Conservation (phyloP, 2,113 vertebrate genomes). For the Chionomys nivalis region DNA sequence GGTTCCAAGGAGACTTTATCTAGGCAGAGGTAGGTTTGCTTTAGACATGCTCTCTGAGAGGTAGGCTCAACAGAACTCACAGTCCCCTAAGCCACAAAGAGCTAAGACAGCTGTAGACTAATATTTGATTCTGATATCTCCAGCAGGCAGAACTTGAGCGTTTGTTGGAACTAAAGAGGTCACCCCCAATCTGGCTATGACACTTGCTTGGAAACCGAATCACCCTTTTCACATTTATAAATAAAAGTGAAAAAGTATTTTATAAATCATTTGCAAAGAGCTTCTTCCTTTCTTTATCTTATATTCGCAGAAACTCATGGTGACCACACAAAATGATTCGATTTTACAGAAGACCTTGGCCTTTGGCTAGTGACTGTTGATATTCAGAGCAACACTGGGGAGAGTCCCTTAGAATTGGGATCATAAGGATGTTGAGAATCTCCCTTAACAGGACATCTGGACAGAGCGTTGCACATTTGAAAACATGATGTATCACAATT, state of each 20-base stretch:
- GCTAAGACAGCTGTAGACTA: not conserved
- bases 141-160: not conserved
- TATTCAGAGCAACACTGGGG: not conserved
- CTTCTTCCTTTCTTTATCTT: constrained; percentile 33
- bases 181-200: not conserved
- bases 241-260: not conserved
- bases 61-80: not conserved
- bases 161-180: not conserved
- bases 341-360: not conserved
- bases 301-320: constrained; percentile 24
- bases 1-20: constrained; percentile 12
- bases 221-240: constrained; percentile 4
- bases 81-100: not conserved
- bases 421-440: not conserved
- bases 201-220: constrained; percentile 27
- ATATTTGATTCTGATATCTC: not conserved
- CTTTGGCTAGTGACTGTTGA: constrained; percentile 19
- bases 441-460: not conserved
- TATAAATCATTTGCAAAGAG: constrained; percentile 37
- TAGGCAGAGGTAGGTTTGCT: not conserved
- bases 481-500: not conserved
- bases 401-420: constrained; percentile 17
- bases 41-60: not conserved
- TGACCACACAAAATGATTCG: not conserved
- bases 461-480: not conserved